Conservation (phyloP, 2,888 invertebrate species). For the Imbricaverruca yamaguchii region DNA sequence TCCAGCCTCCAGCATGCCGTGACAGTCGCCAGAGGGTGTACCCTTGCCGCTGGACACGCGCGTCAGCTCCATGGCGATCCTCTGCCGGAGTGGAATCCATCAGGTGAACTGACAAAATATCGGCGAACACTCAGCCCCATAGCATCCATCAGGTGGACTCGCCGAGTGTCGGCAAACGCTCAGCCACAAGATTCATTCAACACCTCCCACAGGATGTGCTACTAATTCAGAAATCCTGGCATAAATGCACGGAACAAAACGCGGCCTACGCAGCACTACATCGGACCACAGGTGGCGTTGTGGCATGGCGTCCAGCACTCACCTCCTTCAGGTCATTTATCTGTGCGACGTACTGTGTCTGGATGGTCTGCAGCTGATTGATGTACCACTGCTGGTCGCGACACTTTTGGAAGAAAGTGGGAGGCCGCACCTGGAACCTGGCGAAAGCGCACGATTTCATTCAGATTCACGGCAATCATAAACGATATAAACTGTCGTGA, state of each 20-base stretch:
- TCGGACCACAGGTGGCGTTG: no score
- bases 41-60: neutral
- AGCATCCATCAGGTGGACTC: no score
- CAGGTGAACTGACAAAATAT: no score
- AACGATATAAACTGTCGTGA: no score
- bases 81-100: neutral
- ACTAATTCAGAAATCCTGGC: no score
- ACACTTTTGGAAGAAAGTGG: constrained; percentile 87
- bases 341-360: constrained; percentile 69
- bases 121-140: no score
- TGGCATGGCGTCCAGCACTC: constrained; percentile 27
- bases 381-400: constrained; percentile 91
- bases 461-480: neutral
- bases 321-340: constrained; percentile 74
- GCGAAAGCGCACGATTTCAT: constrained; percentile 26
- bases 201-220: no score
- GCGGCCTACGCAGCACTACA: no score
- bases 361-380: constrained; percentile 68
- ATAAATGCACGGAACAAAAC: no score
- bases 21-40: neutral
- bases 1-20: neutral
- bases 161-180: no score
- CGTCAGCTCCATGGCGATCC: neutral
- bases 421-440: constrained; percentile 81
- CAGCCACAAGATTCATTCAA: no score